Base-by-base conservation (phyloP, 2,888 invertebrate genomes). In the Drosophila cyrtoloma region DNA sequence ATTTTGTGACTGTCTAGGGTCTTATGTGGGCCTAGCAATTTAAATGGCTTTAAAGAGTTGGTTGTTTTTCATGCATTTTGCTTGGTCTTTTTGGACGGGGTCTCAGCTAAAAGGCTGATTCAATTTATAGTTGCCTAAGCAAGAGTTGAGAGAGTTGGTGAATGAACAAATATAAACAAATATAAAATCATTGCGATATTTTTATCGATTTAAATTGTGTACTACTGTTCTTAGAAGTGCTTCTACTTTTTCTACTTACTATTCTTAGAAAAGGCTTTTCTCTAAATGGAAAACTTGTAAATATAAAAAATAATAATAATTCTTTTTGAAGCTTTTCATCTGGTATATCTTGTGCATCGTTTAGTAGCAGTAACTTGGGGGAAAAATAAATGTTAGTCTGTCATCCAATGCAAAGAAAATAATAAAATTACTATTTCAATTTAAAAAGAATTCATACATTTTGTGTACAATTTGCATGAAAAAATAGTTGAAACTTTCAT, bases 21-120 rank as follows among this genome's bases (percentile, higher is more conserved):
- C 62, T 39, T 66, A 51, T 50, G 51, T 65, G 33, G 47, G 52
- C 42, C n/a, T 26, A 42, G 6, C 10, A 63, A 42, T 51, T 75
- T 47, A 59, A 79, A 55, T 63, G 37, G 28, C 70, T 63, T 70
- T 82, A 74, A 79, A 61, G 37, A 65, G n/a, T 60, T 51, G n/a
- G 5, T 5, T n/a, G 10, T 2, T 5, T 42, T n/a, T 42, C 42
- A 5, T 10, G 0, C 10, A 42, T 14, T 57, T 44, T 3, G 26
- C 10, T 26, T 1, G 55, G 10, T 22, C 19, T 4, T 26, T 5
- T 56, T 6, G 28, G 12, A 1, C 30, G n/a, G 19, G 10, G 3
- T 9, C 10, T 28, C 10, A 19, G 28, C 16, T 19, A 28, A 35
- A 55, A 37, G 35, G 16, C 26, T 19, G 10, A 19, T 2, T 4